These are phyloP conservation scores for Rhinogobio ventralis DNA, from an alignment of 2,797 vertebrate genomes.

Conservation along the genomic window DNA sequence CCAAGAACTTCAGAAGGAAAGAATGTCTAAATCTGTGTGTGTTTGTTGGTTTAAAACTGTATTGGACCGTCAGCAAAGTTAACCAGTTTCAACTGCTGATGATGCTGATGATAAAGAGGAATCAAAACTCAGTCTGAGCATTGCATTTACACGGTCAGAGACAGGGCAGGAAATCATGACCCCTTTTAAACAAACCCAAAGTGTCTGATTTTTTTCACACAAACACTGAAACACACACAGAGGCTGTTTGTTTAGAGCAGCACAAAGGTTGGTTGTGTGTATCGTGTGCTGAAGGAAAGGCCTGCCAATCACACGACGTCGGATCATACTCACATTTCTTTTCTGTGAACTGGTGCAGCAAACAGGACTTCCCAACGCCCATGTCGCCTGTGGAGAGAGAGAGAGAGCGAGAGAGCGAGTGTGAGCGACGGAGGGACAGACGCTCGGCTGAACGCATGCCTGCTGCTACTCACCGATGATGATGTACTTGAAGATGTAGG, in stretches of 20 bases:
- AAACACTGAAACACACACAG: background rate
- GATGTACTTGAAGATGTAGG: conserved; percentile 99
- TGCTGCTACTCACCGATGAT: conserved; percentile 92
- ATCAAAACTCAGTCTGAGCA: too few relatives aligned
- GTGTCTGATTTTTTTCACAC: background rate
- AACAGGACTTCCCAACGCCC: conserved; percentile 99
- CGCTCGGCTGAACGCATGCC: too few relatives aligned
- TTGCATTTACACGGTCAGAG: too few relatives aligned
- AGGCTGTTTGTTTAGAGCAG: background rate
- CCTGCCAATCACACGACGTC: background rate
- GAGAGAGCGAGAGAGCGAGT: background rate
- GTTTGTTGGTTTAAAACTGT: too few relatives aligned
- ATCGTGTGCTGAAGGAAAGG: too few relatives aligned
- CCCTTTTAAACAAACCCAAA: background rate
- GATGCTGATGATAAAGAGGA: too few relatives aligned
- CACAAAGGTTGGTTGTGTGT: background rate
- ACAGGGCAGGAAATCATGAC: background rate
- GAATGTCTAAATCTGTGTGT: background rate
- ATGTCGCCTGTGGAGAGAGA: conserved; percentile 86
- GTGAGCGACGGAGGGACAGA: too few relatives aligned
- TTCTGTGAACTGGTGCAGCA: conserved; percentile 99
- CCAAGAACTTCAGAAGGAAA: background rate
- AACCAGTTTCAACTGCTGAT: background rate
- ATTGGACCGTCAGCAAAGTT: background rate
- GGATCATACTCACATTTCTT: conserved; percentile 95